Base-by-base conservation (phyloP, 1,140 invertebrate genomes). In the Nylanderia fulva region DNA sequence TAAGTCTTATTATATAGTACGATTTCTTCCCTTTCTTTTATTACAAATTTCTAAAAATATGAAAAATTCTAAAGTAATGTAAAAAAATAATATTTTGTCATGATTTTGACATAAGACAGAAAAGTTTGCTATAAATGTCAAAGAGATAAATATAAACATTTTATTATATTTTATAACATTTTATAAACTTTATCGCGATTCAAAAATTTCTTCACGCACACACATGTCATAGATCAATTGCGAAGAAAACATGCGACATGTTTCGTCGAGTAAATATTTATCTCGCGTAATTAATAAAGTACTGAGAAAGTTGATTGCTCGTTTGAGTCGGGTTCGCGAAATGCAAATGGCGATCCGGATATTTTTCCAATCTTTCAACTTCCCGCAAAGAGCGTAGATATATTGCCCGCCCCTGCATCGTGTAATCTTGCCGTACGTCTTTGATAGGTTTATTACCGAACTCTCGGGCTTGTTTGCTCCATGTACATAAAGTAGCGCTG, bases 371-470 rank as follows among this genome's bases (percentile, higher is more conserved):
- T 82, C 66, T 82, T 58, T 72, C 66, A 42, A 72, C 66, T 58
- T 72, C 36, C 36, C 36, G 66, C 18, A 58, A 58, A 24, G 66
- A 42, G 29, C 77, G 66, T n/a, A 79, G 76, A 77, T 56, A n/a
- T n/a, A 82, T 84, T 74, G 42, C 42, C 11, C 71, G 29, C 18
- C n/a, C 29, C 58, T 45, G 27, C 68, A 48, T 24, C 71, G 29
- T 63, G 71, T 76, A 63, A 76, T 84, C 71, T 71, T 85, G 61
- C 71, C 56, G 45, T 54, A 15, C 63, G 29, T 85, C 82, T 77
- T 85, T 69, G 82, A 63, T 84, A 68, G 63, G 61, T 84, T 75
- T 74, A 64, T 74, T 86, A 86, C 69, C 79, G 68, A 83, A 84
- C 71, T 63, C 71, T 52, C 56, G 33, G 66, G 77, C 66, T 72